phyloP scores from a whole-genome alignment of 2,888 invertebrate species.

The Cancer borealis region DNA sequence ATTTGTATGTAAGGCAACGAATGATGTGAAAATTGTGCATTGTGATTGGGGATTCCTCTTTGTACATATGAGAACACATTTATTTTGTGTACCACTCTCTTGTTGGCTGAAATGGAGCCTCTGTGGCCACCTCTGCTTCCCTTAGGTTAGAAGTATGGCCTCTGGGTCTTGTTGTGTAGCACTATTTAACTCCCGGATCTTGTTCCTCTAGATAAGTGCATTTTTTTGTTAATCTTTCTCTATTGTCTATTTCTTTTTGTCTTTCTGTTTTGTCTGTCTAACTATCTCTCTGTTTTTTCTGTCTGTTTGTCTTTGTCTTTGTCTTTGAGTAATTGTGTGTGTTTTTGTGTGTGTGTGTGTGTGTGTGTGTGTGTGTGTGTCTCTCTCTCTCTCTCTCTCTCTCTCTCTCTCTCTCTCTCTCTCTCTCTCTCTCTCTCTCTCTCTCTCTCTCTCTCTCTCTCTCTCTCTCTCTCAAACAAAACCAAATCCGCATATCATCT shows the following conservation, averaged over 20 bases:
- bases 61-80: not conserved
- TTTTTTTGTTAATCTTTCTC: not conserved
- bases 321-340: not conserved
- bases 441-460: constrained; percentile 28
- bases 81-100: not conserved
- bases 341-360: not conserved
- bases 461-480: constrained; percentile 9
- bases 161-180: not conserved
- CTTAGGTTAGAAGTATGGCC: not conserved
- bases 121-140: not conserved
- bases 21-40: not conserved
- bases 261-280: not conserved
- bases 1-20: not conserved
- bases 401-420: constrained; percentile 20
- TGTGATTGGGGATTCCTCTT: not conserved
- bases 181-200: not conserved
- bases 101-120: constrained; percentile 18
- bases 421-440: constrained; percentile 20
- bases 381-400: constrained; percentile 30
- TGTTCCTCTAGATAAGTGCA: constrained; percentile 36
- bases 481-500: not conserved
- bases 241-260: not conserved
- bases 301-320: not conserved
- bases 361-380: not conserved
- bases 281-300: too few species aligned